phyloP scores from a whole-genome alignment of 2,797 vertebrate genomes.

The Melanotaenia nigrans region DNA sequence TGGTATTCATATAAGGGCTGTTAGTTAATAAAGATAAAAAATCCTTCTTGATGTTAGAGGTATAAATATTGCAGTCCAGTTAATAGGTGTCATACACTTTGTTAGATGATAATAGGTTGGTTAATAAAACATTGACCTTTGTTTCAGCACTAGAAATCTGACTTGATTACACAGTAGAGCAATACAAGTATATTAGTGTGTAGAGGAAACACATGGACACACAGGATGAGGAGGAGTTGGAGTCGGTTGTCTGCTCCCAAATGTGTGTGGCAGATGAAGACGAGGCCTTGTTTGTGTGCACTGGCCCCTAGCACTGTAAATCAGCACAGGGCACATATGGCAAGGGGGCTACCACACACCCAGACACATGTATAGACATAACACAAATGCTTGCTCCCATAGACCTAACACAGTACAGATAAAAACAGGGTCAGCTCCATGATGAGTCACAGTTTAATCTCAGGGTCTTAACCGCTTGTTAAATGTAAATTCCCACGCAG shows the following conservation, averaged over 20 bases:
- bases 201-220: constrained; percentile 10
- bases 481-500: constrained; percentile 24
- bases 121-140: constrained; percentile 28
- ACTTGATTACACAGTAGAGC: neutral
- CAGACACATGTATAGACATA: constrained; percentile 45
- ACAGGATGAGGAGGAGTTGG: constrained; percentile 11
- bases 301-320: constrained; percentile 76
- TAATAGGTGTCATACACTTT: constrained; percentile 18
- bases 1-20: constrained; percentile 32
- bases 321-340: constrained; percentile 75
- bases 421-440: constrained; percentile 46
- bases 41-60: constrained; percentile 42
- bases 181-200: constrained; percentile 21
- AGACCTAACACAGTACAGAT: constrained; percentile 54
- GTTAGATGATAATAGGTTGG: constrained; percentile 19
- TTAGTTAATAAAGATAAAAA: constrained; percentile 49
- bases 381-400: constrained; percentile 52
- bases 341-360: constrained; percentile 48
- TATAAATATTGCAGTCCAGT: constrained; percentile 21
- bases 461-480: constrained; percentile 20
- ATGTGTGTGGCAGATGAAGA: constrained; percentile 77
- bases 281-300: constrained; percentile 74
- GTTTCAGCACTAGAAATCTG: constrained; percentile 42
- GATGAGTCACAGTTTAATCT: constrained; percentile 47
- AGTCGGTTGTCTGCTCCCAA: constrained; percentile 53